Conservation (phyloP, 2,888 invertebrate species). For the Standfussiana lucernea region DNA sequence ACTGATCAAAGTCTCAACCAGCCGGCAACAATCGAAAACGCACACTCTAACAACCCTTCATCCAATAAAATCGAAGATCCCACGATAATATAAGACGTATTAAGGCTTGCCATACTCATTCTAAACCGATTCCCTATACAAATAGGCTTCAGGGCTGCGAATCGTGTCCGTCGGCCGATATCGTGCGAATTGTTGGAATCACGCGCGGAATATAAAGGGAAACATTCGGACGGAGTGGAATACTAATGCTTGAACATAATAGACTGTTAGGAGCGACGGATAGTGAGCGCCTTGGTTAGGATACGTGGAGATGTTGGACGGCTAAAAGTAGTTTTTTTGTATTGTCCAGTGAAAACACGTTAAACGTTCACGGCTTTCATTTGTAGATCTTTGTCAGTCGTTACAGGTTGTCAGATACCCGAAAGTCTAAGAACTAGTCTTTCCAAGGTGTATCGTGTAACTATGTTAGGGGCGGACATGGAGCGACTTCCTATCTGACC, state of each 20-base stretch:
- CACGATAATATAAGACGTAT: constrained; percentile 44
- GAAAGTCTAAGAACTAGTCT: too few species aligned
- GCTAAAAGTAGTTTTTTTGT: not conserved
- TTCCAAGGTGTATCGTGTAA: too few species aligned
- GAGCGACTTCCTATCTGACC: not conserved
- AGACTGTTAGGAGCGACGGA: constrained; percentile 57
- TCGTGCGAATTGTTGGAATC: constrained; percentile 67
- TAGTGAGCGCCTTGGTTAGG: not conserved
- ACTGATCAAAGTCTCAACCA: not conserved
- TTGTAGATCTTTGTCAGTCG: not conserved
- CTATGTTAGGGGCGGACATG: too few species aligned
- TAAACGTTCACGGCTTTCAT: not conserved
- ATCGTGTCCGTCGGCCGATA: constrained; percentile 66
- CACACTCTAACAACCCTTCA: not conserved
- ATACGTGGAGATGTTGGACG: not conserved
- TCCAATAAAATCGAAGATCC: constrained; percentile 18
- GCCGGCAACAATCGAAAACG: not conserved
- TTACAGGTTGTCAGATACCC: not conserved
- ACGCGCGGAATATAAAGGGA: constrained; percentile 71
- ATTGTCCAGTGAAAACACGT: not conserved
- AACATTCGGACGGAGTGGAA: constrained; percentile 67
- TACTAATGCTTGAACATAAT: constrained; percentile 70
- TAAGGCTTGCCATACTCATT: constrained; percentile 46
- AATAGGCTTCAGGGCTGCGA: constrained; percentile 59
- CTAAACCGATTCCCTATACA: constrained; percentile 60